These are phyloP conservation scores for Nanorana parkeri DNA, from an alignment of 2,113 vertebrate species.

Conservation along the genomic window DNA sequence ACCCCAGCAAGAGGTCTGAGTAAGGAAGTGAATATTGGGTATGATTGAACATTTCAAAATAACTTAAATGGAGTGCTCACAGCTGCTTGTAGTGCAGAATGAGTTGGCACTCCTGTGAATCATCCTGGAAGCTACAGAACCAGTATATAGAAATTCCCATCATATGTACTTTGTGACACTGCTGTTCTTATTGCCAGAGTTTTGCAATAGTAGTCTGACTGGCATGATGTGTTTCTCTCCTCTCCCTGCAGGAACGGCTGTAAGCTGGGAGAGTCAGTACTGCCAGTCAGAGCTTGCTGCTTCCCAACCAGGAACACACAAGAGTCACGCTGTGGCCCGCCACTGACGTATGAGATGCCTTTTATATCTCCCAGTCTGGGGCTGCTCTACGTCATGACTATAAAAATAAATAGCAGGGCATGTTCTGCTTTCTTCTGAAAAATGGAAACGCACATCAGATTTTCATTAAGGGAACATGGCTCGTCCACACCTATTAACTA, in stretches of 20 bases:
- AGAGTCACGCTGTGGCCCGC: constrained; percentile 37
- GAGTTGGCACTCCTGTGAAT: not conserved
- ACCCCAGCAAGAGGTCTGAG: no score
- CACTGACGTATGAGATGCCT: constrained; percentile 30
- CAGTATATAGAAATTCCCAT: not conserved
- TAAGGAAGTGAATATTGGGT: no score
- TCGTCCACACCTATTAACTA: not conserved
- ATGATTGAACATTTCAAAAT: no score
- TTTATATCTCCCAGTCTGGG: constrained; percentile 44
- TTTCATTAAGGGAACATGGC: constrained; percentile 25
- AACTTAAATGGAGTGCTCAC: no score
- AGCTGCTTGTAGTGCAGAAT: no score
- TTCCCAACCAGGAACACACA: constrained; percentile 42
- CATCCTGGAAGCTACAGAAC: not conserved
- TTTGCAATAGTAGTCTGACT: constrained; percentile 33
- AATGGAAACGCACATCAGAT: constrained; percentile 23
- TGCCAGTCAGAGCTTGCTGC: constrained; percentile 48
- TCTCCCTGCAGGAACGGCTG: constrained; percentile 4
- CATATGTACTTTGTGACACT: not conserved
- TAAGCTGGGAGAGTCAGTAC: constrained; percentile 30
- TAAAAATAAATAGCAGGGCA: constrained; percentile 36
- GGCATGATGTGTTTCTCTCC: not conserved
- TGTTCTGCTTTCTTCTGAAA: constrained; percentile 53
- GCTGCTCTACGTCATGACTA: constrained; percentile 36
- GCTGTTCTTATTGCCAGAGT: not conserved